Base-by-base conservation (phyloP, 2,113 vertebrate species). In the Cairina moschata region DNA sequence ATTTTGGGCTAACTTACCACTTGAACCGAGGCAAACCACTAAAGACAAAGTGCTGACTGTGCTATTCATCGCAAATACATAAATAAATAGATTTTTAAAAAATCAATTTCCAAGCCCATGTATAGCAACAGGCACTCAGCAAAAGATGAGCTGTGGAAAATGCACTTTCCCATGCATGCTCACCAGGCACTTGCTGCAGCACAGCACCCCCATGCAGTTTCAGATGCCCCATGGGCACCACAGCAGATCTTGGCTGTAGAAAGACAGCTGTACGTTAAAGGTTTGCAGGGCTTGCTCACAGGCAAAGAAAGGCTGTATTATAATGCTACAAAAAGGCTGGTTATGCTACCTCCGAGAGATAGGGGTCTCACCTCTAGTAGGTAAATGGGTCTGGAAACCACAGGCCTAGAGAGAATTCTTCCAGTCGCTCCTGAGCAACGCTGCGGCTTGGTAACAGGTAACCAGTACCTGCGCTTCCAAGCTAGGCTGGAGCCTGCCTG, bases 231-330 rank as follows among this genome's bases (percentile, higher is more conserved):
- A 13, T 34, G 65, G 66, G 77, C 89, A 84, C 42, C 66, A 31
- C 2, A 2, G 92, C 60, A 68, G 58, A 60, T 42, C 25, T 23
- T 13, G 32, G 59, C 36, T 83, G 68, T 42, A 72, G 77, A 46
- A 74, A 23, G 56, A 86, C 93, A 97, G 91, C 91, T 93, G 92
- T 26, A 29, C 1, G 5, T 31, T 44, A 13, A 52, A 23, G 4
- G 36, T 59, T 65, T 23, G 11, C 21, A 52, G 46, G 16, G 29
- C 28, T 36, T 91, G 42, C 60, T 88, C 79, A 67, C 38, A 36
- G 34, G 36, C 78, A 88, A 90, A 94, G 91, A 92, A 88, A 93
- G 91, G 76, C 86, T 74, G 86, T 77, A 50, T 73, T 91, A 67
- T 38, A 72, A 48, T 0, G 2, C 71, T 66, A n/a, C 40, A 26